Base-by-base conservation (phyloP, 2,113 vertebrate species). In the Toxotes chatareus region DNA sequence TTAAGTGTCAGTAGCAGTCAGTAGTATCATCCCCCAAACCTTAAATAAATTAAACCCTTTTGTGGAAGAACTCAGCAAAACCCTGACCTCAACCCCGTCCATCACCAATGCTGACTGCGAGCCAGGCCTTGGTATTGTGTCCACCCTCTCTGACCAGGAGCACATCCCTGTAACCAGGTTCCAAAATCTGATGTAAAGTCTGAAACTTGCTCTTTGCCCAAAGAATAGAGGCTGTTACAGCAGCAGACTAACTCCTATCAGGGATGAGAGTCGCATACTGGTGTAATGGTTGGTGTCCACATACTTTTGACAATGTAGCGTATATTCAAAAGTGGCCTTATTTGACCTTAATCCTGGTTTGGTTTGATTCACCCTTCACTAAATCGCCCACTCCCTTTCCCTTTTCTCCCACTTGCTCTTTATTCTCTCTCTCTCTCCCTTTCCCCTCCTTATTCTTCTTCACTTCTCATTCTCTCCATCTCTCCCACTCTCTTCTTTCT, bases 341-440 rank as follows among this genome's bases (percentile, higher is more conserved):
- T 86, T 77, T 85, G 80, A 88, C 83, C 36, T 4, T 57, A 71
- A 77, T 70, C 53, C 75, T 60, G n/a, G 1, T 64, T 72, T 10
- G 17, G 67, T 73, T 79, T 77, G 64, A 73, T 61, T 88, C 75
- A 70, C 69, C 73, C 61, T 49, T 46, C 70, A n/a, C 79, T 81
- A 23, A 64, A 81, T 42, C 88, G 47, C 85, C 79, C 73, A 68
- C 75, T 67, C 70, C 42, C 71, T 68, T 80, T 65, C 61, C 38
- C 23, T 65, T 51, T 80, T 55, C 76, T 80, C 85, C 77, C 76
- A 69, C 85, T 57, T 59, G 60, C 63, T 68, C 79, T 91, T 80
- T 67, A 74, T 84, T 77, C 61, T 74, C 59, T 76, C 67, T 73
- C 16, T 31, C 65, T 69, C 69, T 78, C 47, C 53, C 42, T 55